Percentiles rank a stretch among this genome's conserved stretches.
phyloP scores from a whole-genome alignment of 2,888 invertebrate genomes.

The Augiades crinisus region DNA sequence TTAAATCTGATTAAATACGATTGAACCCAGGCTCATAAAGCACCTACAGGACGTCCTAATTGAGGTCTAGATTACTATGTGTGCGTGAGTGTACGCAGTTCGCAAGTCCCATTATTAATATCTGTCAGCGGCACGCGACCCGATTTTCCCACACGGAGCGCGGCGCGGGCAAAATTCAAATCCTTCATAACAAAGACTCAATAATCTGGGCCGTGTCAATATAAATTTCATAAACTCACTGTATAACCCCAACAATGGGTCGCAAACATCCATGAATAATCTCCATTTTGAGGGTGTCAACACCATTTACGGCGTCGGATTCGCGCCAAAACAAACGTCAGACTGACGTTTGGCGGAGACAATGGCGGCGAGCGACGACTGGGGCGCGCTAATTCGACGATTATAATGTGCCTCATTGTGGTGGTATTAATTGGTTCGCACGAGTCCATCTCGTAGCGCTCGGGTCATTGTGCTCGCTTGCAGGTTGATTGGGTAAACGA shows the following conservation, averaged over 20 bases:
- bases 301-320: constrained; percentile 56
- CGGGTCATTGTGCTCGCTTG: constrained; percentile 36
- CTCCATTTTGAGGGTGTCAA: constrained; percentile 77
- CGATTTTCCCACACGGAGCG: constrained; percentile 46
- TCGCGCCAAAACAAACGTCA: constrained; percentile 72
- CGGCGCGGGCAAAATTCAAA: constrained; percentile 57
- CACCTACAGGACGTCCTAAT: constrained; percentile 24
- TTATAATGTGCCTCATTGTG: constrained; percentile 61
- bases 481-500: constrained; percentile 35
- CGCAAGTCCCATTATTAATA: constrained; percentile 57
- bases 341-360: constrained; percentile 50
- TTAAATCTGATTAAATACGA: constrained; percentile 6
- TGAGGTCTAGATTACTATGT: constrained; percentile 24
- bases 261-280: constrained; percentile 77
- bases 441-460: constrained; percentile 34
- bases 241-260: constrained; percentile 66
- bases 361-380: constrained; percentile 52
- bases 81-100: constrained; percentile 29
- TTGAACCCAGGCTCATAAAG: constrained; percentile 22
- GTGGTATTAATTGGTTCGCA: constrained; percentile 59
- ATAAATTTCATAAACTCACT: constrained; percentile 75
- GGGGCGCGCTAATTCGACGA: constrained; percentile 55
- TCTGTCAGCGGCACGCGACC: constrained; percentile 68
- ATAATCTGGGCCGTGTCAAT: constrained; percentile 75
- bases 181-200: constrained; percentile 70